These are phyloP conservation scores for Heliconius charithonia DNA, from an alignment of 2,888 invertebrate genomes.

Conservation along the genomic window DNA sequence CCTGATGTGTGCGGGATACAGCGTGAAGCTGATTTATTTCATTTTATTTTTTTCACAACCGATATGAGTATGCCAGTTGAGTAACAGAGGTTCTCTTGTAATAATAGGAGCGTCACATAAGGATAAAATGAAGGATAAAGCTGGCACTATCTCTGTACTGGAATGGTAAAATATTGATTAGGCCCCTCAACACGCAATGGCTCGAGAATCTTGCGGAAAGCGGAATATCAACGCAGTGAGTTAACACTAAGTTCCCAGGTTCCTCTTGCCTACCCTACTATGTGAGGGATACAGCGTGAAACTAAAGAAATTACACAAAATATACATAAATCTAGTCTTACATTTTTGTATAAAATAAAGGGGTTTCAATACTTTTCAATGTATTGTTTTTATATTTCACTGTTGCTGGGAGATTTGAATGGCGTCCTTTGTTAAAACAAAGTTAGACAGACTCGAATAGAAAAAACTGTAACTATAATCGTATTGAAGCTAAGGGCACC, in stretches of 20 bases:
- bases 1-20: too few relatives aligned
- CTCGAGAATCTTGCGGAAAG: background rate
- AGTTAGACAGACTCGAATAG: slow-evolving; percentile 1
- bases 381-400: slow-evolving; percentile 22
- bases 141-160: too few relatives aligned
- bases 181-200: background rate
- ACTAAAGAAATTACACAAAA: background rate
- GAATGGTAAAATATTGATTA: background rate
- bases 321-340: background rate
- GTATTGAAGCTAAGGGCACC: background rate
- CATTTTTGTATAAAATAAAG: slow-evolving; percentile 8
- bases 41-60: too few relatives aligned
- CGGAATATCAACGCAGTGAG: background rate
- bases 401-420: background rate
- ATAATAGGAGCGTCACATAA: too few relatives aligned
- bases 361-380: slow-evolving; percentile 25
- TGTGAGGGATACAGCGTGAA: too few relatives aligned
- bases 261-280: too few relatives aligned
- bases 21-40: too few relatives aligned
- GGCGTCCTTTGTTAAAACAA: slow-evolving; percentile 12
- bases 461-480: background rate
- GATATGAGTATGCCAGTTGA: too few relatives aligned
- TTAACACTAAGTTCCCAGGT: background rate
- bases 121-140: too few relatives aligned
- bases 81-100: too few relatives aligned